Evolutionary conservation across 2,888 invertebrate genomes (phyloP).

Genomic region (Dryocosmus kuriphilus): DNA sequence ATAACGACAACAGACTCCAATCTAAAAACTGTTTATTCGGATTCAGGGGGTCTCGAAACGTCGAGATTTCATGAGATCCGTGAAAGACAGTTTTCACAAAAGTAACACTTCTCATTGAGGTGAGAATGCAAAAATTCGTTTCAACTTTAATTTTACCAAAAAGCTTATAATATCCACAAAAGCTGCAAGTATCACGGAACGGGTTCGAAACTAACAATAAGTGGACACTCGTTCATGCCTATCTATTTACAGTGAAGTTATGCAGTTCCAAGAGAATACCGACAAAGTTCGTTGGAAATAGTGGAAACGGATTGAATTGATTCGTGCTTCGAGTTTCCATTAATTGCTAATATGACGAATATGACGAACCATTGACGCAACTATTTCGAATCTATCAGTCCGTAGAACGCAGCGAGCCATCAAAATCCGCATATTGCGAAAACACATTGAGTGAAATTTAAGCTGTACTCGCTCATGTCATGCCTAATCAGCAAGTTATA

Average conservation of each 20-base stretch:
- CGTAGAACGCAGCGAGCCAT: slow-evolving; percentile 53
- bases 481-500: slow-evolving; percentile 34
- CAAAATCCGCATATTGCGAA: slow-evolving; percentile 56
- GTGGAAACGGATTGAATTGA: not conserved
- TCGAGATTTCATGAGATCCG: too few relatives aligned
- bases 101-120: too few relatives aligned
- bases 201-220: not conserved
- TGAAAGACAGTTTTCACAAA: too few relatives aligned
- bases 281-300: not conserved
- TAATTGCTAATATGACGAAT: slow-evolving; percentile 10
- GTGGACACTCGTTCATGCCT: not conserved
- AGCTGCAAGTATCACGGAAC: not conserved
- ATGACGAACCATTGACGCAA: slow-evolving; percentile 51
- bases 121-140: too few relatives aligned
- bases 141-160: not conserved
- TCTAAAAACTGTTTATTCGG: too few relatives aligned
- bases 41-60: too few relatives aligned
- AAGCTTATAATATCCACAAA: not conserved
- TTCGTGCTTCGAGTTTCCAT: not conserved
- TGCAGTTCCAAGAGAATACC: not conserved
- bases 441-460: slow-evolving; percentile 26
- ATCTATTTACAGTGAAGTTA: not conserved
- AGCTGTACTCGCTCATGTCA: not conserved
- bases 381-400: slow-evolving; percentile 53
- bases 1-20: too few relatives aligned